These are phyloP conservation scores for Trogon surrucura DNA, from an alignment of 2,113 vertebrate genomes.

Conservation along the genomic window DNA sequence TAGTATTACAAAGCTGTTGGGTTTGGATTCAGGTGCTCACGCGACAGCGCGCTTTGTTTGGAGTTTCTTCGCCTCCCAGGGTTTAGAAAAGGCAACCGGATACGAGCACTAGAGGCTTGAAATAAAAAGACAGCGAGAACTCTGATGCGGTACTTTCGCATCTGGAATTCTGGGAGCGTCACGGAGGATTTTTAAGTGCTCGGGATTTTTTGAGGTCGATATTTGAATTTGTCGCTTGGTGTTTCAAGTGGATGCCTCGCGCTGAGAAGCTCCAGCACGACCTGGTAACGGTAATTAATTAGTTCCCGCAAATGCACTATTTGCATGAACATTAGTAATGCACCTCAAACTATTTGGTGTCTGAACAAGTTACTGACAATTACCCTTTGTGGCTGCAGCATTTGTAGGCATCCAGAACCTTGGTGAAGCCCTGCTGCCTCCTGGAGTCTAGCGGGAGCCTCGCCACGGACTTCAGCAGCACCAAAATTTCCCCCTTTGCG, in stretches of 20 bases:
- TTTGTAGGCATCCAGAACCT: not conserved
- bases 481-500: not conserved
- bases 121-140: not conserved
- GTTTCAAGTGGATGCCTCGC: not conserved
- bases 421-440: slow-evolving; percentile 57
- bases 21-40: not conserved
- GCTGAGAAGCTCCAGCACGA: not conserved
- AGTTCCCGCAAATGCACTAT: not conserved
- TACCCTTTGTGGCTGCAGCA: not conserved
- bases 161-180: not conserved
- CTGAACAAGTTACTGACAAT: not conserved
- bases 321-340: not conserved
- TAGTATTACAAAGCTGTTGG: not conserved
- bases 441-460: slow-evolving; percentile 39
- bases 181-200: not conserved
- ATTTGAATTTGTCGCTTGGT: not conserved
- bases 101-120: not conserved
- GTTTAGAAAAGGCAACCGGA: not conserved
- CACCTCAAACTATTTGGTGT: not conserved
- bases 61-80: not conserved
- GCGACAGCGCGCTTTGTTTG: not conserved
- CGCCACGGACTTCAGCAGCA: not conserved
- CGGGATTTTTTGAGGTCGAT: not conserved
- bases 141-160: not conserved
- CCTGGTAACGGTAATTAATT: not conserved